Evolutionary conservation across 2,888 invertebrate genomes (phyloP).

Genomic region (Apotomis capreana): DNA sequence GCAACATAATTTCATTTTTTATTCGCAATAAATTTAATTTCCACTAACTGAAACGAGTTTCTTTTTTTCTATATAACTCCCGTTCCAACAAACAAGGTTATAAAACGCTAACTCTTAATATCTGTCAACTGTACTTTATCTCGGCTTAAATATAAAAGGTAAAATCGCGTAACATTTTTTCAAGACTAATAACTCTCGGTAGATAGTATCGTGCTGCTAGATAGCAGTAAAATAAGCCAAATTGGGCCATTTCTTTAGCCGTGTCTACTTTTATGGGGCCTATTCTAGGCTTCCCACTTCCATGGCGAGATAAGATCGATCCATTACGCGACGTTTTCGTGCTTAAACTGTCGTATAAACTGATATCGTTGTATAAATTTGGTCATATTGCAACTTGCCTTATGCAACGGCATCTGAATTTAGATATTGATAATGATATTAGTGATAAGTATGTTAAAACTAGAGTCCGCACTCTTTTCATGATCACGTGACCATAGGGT

Average conservation of each 20-base stretch:
- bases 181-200: constrained; percentile 69
- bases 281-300: constrained; percentile 60
- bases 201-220: constrained; percentile 65
- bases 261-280: constrained; percentile 64
- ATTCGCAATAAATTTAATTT: constrained; percentile 24
- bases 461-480: too few relatives aligned
- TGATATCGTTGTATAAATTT: constrained; percentile 22
- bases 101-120: constrained; percentile 42
- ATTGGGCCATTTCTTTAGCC: constrained; percentile 70
- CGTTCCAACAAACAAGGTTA: constrained; percentile 37
- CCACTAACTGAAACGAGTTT: constrained; percentile 25
- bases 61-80: constrained; percentile 29
- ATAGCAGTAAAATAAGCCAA: constrained; percentile 76
- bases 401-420: neutral
- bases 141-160: constrained; percentile 50
- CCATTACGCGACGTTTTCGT: constrained; percentile 50
- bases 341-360: constrained; percentile 29
- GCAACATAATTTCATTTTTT: constrained; percentile 7
- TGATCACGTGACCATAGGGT: too few relatives aligned
- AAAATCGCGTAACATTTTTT: constrained; percentile 68
- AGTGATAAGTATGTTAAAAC: too few relatives aligned
- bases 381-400: constrained; percentile 5
- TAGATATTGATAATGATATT: neutral
- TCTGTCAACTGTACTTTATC: constrained; percentile 41
- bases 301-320: constrained; percentile 58